phyloP scores from a whole-genome alignment of 2,888 invertebrate species.

The Heliconius erato region DNA sequence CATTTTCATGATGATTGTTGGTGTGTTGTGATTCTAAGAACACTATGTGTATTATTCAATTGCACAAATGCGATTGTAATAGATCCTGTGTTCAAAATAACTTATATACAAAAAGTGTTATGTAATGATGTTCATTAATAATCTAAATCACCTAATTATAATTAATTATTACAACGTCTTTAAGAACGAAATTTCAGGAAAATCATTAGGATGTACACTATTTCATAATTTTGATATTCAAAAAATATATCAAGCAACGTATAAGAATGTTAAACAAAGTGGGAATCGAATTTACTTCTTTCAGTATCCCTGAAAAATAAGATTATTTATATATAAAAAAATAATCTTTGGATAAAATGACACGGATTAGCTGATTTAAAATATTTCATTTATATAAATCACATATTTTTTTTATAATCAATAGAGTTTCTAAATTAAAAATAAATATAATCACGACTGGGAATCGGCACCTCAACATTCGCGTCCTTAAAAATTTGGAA shows the following conservation, averaged over 20 bases:
- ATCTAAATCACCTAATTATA: background rate
- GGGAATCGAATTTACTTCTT: too few relatives aligned
- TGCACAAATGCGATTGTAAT: background rate
- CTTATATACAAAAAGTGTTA: constrained; percentile 7
- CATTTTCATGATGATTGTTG: constrained; percentile 13
- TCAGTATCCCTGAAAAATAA: too few relatives aligned
- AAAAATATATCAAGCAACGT: background rate
- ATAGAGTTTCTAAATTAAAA: too few relatives aligned
- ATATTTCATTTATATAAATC: too few relatives aligned
- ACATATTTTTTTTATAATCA: too few relatives aligned
- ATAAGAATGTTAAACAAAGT: background rate
- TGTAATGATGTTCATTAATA: background rate
- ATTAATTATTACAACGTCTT: background rate
- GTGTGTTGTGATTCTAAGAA: background rate
- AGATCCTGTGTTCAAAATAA: background rate
- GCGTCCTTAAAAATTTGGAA: too few relatives aligned
- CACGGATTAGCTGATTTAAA: too few relatives aligned
- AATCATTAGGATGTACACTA: background rate
- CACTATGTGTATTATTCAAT: background rate
- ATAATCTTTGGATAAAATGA: too few relatives aligned
- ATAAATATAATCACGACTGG: too few relatives aligned
- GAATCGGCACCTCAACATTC: too few relatives aligned
- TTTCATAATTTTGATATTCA: background rate
- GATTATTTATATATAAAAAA: too few relatives aligned
- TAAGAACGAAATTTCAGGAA: background rate